Evolutionary conservation across 2,113 vertebrate species (phyloP).

Genomic region (Eptesicus fuscus): DNA sequence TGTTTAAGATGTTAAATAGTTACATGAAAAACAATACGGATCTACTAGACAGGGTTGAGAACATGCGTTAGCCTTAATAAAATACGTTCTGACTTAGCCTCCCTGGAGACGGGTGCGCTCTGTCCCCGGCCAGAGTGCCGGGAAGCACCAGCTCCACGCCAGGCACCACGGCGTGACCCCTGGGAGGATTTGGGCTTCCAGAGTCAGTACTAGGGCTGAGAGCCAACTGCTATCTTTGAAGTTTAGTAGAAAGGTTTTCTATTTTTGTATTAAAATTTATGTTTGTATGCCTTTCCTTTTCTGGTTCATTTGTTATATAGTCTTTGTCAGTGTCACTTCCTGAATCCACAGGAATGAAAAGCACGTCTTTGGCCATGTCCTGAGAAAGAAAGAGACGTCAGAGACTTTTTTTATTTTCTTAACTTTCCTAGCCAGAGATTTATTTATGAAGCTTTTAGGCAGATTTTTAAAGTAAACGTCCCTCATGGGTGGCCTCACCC

Average conservation of each 20-base stretch:
- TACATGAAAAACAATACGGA: too few species aligned
- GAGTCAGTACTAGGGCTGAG: not conserved
- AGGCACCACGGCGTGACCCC: rapidly evolving
- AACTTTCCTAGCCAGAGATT: not conserved
- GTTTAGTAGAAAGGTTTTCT: not conserved
- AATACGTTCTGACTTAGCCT: too few species aligned
- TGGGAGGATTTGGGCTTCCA: too few species aligned
- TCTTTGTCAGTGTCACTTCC: not conserved
- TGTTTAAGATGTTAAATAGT: not conserved
- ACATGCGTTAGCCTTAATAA: rapidly evolving
- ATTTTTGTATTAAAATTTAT: not conserved
- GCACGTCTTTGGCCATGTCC: not conserved
- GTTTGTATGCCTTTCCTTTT: not conserved
- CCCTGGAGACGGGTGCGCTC: not conserved
- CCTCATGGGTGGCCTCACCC: not conserved
- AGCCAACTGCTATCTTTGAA: not conserved
- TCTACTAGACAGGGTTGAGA: not conserved
- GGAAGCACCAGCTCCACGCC: not conserved
- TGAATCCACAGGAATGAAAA: not conserved
- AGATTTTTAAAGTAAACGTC: not conserved
- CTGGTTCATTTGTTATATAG: not conserved
- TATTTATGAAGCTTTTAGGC: not conserved
- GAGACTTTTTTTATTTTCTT: not conserved
- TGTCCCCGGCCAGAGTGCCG: rapidly evolving
- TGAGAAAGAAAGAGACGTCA: not conserved